phyloP scores from a whole-genome alignment of 2,113 vertebrate genomes.

The Cyprinodon brontotheroides region DNA sequence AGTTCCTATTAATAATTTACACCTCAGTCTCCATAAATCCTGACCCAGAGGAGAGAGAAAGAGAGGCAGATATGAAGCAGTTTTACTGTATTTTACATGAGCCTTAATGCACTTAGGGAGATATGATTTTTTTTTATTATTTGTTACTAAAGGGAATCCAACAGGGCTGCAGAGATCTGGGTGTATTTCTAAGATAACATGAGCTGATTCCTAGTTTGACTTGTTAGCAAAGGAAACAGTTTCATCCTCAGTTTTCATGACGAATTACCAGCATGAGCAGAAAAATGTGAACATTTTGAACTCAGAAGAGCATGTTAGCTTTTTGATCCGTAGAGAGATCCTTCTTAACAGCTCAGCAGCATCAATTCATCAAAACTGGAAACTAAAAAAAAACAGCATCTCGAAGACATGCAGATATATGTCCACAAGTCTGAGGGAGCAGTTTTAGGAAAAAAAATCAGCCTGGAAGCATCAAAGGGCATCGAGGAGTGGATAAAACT shows the following conservation, averaged over 20 bases:
- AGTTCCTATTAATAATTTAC: conserved; percentile 50
- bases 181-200: background rate
- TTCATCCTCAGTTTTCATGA: background rate
- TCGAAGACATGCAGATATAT: background rate
- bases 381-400: background rate
- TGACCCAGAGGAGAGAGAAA: conserved; percentile 24
- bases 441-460: background rate
- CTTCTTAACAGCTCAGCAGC: background rate
- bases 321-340: background rate
- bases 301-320: background rate
- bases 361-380: background rate
- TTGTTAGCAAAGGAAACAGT: background rate
- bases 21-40: conserved; percentile 20
- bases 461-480: too few relatives aligned
- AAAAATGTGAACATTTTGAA: conserved; percentile 2
- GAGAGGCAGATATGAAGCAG: conserved; percentile 24
- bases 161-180: background rate
- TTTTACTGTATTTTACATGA: background rate
- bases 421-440: background rate
- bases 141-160: conserved; percentile 4
- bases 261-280: background rate
- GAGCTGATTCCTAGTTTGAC: background rate
- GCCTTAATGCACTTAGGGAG: background rate
- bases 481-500: too few relatives aligned
- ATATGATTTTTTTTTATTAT: background rate